These are phyloP conservation scores for Heliconius melpomene DNA, from an alignment of 1,140 invertebrate species.

Conservation along the genomic window DNA sequence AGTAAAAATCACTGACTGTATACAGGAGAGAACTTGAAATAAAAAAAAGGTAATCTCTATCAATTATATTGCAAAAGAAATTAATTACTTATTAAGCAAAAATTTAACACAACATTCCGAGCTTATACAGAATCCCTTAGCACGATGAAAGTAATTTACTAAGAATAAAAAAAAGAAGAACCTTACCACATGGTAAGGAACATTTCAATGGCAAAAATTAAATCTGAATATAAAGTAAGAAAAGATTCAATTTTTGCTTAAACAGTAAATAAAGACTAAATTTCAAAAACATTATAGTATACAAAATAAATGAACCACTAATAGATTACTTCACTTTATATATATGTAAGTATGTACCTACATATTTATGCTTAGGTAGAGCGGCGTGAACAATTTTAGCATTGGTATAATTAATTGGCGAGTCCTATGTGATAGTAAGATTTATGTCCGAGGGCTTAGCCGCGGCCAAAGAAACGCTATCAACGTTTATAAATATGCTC, in stretches of 20 bases:
- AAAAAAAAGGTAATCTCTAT: too few relatives aligned
- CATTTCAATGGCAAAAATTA: too few relatives aligned
- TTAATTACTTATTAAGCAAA: too few relatives aligned
- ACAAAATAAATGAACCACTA: conserved; percentile 43
- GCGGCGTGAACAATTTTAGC: conserved; percentile 48
- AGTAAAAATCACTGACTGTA: too few relatives aligned
- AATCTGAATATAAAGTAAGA: neutral
- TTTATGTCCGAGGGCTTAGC: conserved; percentile 39
- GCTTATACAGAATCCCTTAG: too few relatives aligned
- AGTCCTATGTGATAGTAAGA: conserved; percentile 47
- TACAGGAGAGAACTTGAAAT: too few relatives aligned
- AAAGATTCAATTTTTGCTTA: neutral
- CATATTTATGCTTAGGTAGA: conserved; percentile 44
- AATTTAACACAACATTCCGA: too few relatives aligned
- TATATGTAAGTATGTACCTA: conserved; percentile 20
- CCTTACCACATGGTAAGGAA: too few relatives aligned
- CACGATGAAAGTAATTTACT: too few relatives aligned
- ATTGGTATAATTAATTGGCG: conserved; percentile 45
- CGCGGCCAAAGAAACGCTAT: conserved; percentile 33
- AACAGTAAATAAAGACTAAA: neutral
- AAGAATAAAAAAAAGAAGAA: too few relatives aligned
- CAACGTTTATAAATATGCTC: conserved; percentile 28
- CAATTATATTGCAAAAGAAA: too few relatives aligned
- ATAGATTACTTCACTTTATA: conserved; percentile 34
- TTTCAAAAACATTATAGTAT: neutral